Evolutionary conservation across 2,797 vertebrate species (phyloP).

Genomic region (Phrynocephalus forsythii): DNA sequence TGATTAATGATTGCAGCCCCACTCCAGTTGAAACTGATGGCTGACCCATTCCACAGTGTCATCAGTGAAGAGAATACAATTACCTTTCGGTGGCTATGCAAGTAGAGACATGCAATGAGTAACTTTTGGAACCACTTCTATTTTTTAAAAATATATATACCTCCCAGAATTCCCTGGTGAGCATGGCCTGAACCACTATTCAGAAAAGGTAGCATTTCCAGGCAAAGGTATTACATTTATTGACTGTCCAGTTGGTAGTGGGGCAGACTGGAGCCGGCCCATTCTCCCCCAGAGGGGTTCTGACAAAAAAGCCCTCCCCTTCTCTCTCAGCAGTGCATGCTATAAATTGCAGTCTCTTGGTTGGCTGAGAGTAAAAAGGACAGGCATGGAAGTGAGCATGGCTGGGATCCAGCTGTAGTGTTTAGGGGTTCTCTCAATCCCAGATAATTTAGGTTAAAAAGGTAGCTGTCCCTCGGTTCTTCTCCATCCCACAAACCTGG

Average conservation of each 20-base stretch:
- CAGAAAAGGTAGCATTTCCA: neutral
- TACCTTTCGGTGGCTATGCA: too few relatives aligned
- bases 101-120: too few relatives aligned
- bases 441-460: constrained; percentile 58
- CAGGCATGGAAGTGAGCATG: constrained; percentile 1
- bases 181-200: neutral
- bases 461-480: constrained; percentile 55
- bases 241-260: constrained; percentile 69
- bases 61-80: too few relatives aligned
- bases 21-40: neutral
- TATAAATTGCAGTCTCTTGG: constrained; percentile 35
- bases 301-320: neutral
- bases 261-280: constrained; percentile 30
- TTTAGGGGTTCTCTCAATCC: constrained; percentile 36
- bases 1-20: neutral
- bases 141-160: neutral
- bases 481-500: neutral
- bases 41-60: neutral
- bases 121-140: neutral
- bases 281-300: neutral
- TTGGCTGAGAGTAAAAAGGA: neutral
- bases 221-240: neutral
- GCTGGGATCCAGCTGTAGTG: constrained; percentile 28
- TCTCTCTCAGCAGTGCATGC: constrained; percentile 39
- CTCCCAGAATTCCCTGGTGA: neutral